Conservation (phyloP, 92 coral and sea anemone species). For the Phenganax marumi region DNA sequence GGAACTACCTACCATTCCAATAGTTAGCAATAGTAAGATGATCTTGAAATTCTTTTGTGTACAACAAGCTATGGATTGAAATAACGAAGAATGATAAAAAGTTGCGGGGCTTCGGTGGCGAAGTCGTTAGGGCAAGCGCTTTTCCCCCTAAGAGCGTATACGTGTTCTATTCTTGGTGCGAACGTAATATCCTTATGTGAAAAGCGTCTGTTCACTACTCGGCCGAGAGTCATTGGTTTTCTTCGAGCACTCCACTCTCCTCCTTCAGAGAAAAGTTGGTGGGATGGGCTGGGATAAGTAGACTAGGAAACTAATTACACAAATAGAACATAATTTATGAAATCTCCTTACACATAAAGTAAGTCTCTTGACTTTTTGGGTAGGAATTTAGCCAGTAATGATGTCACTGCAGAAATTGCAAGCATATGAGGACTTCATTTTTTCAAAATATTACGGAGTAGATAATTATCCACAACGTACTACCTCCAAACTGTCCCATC, state of each 20-base stretch:
- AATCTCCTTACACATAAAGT: slow-evolving; percentile 18
- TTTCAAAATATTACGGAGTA: too few relatives aligned
- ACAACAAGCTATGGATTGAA: slow-evolving; percentile 65
- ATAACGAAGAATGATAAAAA: slow-evolving; percentile 2
- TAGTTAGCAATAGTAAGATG: slow-evolving; percentile 83
- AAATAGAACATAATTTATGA: neutral
- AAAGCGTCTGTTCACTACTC: too few relatives aligned
- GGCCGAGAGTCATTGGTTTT: too few relatives aligned
- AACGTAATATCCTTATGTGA: too few relatives aligned
- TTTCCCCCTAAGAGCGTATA: too few relatives aligned
- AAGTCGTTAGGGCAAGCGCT: too few relatives aligned
- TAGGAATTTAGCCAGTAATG: slow-evolving; percentile 21
- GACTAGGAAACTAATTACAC: neutral
- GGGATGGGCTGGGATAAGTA: too few relatives aligned
- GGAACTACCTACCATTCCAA: slow-evolving; percentile 84
- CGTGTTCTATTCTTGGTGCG: too few relatives aligned
- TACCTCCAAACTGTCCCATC: slow-evolving; percentile 99
- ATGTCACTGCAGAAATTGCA: slow-evolving; percentile 22
- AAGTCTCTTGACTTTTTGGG: slow-evolving; percentile 30
- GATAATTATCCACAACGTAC: neutral
- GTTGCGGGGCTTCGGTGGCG: too few relatives aligned
- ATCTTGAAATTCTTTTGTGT: slow-evolving; percentile 59
- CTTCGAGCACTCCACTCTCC: too few relatives aligned
- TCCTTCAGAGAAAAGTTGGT: too few relatives aligned
- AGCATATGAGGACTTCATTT: neutral